phyloP scores from a whole-genome alignment of 2,113 vertebrate species.

The Mixornis gularis region DNA sequence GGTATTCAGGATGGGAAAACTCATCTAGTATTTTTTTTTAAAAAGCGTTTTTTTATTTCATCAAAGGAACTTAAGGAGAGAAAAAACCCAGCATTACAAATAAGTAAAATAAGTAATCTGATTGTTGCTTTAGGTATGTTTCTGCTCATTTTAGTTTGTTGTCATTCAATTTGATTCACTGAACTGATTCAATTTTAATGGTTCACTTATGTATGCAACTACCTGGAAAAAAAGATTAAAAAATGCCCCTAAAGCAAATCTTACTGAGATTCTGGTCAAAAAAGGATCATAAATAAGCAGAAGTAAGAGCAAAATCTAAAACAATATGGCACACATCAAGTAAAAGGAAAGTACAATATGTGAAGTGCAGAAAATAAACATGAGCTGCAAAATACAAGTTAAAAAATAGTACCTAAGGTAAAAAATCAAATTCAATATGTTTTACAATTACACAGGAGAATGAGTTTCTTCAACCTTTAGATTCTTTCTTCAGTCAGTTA shows the following conservation, averaged over 20 bases:
- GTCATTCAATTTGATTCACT: constrained; percentile 62
- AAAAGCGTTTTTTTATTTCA: neutral
- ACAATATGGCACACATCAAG: constrained; percentile 12
- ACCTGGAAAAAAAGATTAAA: constrained; percentile 62
- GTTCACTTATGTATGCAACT: constrained; percentile 68
- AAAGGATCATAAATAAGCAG: constrained; percentile 69
- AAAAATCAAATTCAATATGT: constrained; percentile 41
- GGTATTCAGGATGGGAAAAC: neutral
- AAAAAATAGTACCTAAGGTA: constrained; percentile 52
- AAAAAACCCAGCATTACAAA: neutral
- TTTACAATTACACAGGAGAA: constrained; percentile 52
- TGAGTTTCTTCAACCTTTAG: constrained; percentile 45
- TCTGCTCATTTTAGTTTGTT: constrained; percentile 59
- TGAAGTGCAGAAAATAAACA: constrained; percentile 38
- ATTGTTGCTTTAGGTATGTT: constrained; percentile 29
- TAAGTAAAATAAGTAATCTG: constrained; percentile 53
- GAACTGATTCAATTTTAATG: constrained; percentile 67
- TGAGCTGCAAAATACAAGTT: constrained; percentile 33
- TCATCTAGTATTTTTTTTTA: neutral
- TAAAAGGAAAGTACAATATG: constrained; percentile 42
- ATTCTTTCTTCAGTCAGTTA: constrained; percentile 38
- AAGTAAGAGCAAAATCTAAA: constrained; percentile 57
- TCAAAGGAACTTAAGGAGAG: neutral
- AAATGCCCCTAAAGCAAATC: constrained; percentile 66
- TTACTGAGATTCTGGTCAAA: constrained; percentile 61